Evolutionary conservation across 2,888 invertebrate species (phyloP).

Genomic region (Plusia festucae): DNA sequence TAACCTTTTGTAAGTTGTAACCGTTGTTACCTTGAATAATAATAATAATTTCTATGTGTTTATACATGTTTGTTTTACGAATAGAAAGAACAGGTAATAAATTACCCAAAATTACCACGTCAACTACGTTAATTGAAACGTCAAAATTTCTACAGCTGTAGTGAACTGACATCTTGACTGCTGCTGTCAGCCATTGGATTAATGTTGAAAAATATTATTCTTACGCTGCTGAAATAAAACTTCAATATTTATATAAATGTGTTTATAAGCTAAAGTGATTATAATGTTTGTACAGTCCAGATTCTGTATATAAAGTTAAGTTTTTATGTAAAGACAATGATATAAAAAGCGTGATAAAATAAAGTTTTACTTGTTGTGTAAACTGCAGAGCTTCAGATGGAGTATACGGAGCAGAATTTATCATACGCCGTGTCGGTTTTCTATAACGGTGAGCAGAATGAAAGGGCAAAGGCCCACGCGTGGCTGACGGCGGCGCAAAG

Average conservation of each 20-base stretch:
- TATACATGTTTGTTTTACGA: too few species aligned
- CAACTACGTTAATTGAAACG: background rate
- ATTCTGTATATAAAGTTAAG: slow-evolving; percentile 19
- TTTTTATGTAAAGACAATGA: slow-evolving; percentile 22
- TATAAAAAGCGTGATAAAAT: slow-evolving; percentile 17
- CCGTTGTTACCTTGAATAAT: too few species aligned
- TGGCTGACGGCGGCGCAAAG: slow-evolving; percentile 96
- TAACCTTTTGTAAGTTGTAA: too few species aligned
- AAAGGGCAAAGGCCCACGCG: slow-evolving; percentile 94
- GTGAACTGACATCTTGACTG: slow-evolving; percentile 25
- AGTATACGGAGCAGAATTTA: slow-evolving; percentile 91
- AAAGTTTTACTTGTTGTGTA: slow-evolving; percentile 22
- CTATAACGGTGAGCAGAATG: slow-evolving; percentile 89
- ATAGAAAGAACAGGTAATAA: background rate
- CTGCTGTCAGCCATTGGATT: slow-evolving; percentile 32
- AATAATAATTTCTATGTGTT: too few species aligned
- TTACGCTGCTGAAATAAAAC: background rate
- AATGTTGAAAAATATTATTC: slow-evolving; percentile 35
- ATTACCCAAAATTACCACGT: background rate
- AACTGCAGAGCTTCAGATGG: slow-evolving; percentile 78
- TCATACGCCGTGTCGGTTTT: slow-evolving; percentile 92
- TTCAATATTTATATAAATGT: slow-evolving; percentile 7
- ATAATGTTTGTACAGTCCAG: slow-evolving; percentile 14
- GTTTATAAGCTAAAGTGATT: slow-evolving; percentile 6
- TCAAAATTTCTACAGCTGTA: slow-evolving; percentile 27